phyloP scores from a whole-genome alignment of 2,797 vertebrate genomes.

The Premnoplex brunnescens region DNA sequence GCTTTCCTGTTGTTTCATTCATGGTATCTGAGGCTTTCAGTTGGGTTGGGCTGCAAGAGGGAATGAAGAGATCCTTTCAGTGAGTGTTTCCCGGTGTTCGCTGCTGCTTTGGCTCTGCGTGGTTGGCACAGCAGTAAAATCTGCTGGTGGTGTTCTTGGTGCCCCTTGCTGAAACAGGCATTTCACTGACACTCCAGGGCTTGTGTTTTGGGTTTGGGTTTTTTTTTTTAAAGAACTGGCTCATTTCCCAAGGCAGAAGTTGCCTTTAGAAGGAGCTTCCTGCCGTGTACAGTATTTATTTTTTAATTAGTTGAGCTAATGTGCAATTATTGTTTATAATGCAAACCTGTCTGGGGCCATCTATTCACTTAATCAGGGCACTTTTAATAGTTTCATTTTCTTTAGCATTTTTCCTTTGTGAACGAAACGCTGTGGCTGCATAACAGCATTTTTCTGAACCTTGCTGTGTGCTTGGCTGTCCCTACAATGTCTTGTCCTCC shows the following conservation, averaged over 20 bases:
- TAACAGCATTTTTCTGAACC: background rate
- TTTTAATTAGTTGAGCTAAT: slow-evolving; percentile 61
- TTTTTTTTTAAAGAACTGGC: background rate
- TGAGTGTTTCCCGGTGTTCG: background rate
- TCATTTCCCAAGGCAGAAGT: slow-evolving; percentile 33
- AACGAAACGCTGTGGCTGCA: background rate
- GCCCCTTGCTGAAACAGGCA: background rate
- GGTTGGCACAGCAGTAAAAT: background rate
- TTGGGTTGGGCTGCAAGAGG: background rate
- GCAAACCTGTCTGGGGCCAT: slow-evolving; percentile 26
- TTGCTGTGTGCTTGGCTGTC: background rate
- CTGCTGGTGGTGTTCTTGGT: background rate
- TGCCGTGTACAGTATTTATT: slow-evolving; percentile 32
- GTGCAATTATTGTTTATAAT: slow-evolving; percentile 59
- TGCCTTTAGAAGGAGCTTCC: slow-evolving; percentile 40
- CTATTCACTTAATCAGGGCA: background rate
- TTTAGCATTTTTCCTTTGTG: background rate
- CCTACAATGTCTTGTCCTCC: background rate
- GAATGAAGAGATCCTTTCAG: background rate
- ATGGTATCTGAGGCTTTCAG: background rate
- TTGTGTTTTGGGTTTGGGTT: background rate
- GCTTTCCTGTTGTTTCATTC: background rate
- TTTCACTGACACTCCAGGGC: background rate
- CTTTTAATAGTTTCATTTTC: slow-evolving; percentile 12
- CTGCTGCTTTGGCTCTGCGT: background rate